Evolutionary conservation across 53 echinoderm and acorn worm genomes (phyloP).

Genomic region (Patiria pectinifera): DNA sequence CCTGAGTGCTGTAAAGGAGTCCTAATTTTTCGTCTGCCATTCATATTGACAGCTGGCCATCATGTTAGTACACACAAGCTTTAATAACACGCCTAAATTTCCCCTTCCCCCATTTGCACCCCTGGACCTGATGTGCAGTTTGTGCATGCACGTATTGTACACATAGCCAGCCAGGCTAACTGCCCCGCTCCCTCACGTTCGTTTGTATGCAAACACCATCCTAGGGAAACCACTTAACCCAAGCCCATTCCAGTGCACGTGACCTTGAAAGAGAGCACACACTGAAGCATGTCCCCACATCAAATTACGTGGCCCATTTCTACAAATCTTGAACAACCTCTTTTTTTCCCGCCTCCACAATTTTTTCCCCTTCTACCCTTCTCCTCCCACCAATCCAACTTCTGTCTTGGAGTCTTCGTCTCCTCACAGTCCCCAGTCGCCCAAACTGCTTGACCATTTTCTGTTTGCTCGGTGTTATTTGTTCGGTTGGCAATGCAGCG

Average conservation of each 20-base stretch:
- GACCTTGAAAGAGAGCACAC: slow-evolving; percentile 58
- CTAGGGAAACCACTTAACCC: slow-evolving; percentile 39
- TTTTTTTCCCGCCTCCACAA: background rate
- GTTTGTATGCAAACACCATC: slow-evolving; percentile 53
- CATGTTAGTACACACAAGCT: background rate
- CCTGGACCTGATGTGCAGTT: background rate
- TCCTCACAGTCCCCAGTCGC: background rate
- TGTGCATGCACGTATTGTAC: background rate
- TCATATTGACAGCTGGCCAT: background rate
- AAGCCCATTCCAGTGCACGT: slow-evolving; percentile 15
- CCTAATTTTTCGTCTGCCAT: background rate
- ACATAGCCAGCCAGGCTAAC: background rate
- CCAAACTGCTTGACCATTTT: slow-evolving; percentile 5
- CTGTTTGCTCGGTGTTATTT: background rate
- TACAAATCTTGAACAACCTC: slow-evolving; percentile 11
- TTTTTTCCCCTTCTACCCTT: background rate
- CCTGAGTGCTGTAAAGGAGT: background rate
- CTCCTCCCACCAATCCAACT: background rate
- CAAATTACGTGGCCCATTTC: slow-evolving; percentile 41
- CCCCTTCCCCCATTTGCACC: background rate
- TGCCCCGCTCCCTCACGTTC: background rate
- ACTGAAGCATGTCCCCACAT: slow-evolving; percentile 31
- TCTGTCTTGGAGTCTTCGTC: background rate
- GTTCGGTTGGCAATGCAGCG: background rate
- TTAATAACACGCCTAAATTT: background rate